Conservation (phyloP, 2,888 invertebrate genomes). For the Himalopsyche kuldschensis region DNA sequence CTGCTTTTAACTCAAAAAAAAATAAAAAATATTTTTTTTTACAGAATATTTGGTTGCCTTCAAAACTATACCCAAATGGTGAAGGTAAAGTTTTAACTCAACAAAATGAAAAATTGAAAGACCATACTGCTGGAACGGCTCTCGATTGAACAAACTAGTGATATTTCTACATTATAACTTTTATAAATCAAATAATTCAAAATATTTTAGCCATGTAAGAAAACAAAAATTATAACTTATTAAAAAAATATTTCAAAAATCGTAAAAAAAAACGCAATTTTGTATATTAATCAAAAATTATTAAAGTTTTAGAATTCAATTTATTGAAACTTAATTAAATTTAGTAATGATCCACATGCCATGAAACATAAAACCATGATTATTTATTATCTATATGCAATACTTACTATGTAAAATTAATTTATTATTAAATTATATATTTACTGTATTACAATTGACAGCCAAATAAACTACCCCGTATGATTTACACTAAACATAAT, state of each 20-base stretch:
- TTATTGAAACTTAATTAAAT: neutral
- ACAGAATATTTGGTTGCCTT: constrained; percentile 17
- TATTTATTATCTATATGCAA: too few relatives aligned
- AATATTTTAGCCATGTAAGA: neutral
- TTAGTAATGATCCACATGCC: neutral
- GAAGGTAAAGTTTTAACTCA: constrained; percentile 12
- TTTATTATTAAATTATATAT: too few relatives aligned
- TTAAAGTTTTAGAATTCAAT: neutral
- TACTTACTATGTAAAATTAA: too few relatives aligned
- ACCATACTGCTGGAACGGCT: neutral
- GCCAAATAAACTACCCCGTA: too few relatives aligned
- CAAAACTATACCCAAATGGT: constrained; percentile 16
- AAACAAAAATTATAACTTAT: neutral
- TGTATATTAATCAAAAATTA: neutral
- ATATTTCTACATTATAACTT: neutral
- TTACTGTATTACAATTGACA: too few relatives aligned
- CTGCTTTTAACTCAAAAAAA: too few relatives aligned
- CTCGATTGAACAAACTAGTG: neutral
- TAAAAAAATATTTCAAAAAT: neutral
- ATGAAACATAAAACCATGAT: too few relatives aligned
- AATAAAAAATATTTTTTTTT: neutral
- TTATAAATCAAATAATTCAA: neutral
- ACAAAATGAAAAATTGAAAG: neutral
- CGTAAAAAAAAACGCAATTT: neutral
- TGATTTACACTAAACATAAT: too few relatives aligned